Base-by-base conservation (phyloP, 2,888 invertebrate genomes). In the Celastrina argiolus region DNA sequence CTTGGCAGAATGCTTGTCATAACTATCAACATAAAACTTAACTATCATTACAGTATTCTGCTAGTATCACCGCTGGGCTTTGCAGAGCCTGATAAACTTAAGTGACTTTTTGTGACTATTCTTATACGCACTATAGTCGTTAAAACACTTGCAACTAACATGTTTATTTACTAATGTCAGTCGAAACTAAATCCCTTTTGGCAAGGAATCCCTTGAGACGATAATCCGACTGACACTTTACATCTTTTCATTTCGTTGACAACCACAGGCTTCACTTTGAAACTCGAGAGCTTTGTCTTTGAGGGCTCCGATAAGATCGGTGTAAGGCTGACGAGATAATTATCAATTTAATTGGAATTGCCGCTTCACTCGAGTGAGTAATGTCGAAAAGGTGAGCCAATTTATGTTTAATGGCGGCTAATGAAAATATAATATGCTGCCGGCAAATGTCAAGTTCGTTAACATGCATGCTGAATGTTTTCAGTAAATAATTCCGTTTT, bases 311-410 rank as follows among this genome's bases (percentile, higher is more conserved):
- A 70, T 67, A 64, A 69, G 45, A 64, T 64, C 65, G 63, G 51
- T 63, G 63, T 66, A 41, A 41, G 65, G 61, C 63, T 66, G 67
- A 65, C 56, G 65, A 70, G 66, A 72, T 69, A 70, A 73, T 72
- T 73, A 74, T 68, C 69, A 69, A 71, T 72, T 74, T 71, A 65
- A 65, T 56, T 65, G 65, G 58, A 65, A 65, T 58, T 65, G 41
- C 26, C 58, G 28, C 31, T 65, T 39, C 39, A 58, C 36, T 65
- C 41, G 56, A 65, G 65, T 56, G 56, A 14, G 56, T 26, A 65
- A 65, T 41, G 56, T 56, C 41, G 26, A 39, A 39, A 39, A 56
- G 65, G 22, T 65, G 26, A 14, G 36, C 34, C 61, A 61, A 61
- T 61, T 58, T 31, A 31, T 58, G 18, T 16, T 34, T 36, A 16